These are phyloP conservation scores for Staurois parvus DNA, from an alignment of 2,797 vertebrate genomes.

Conservation along the genomic window DNA sequence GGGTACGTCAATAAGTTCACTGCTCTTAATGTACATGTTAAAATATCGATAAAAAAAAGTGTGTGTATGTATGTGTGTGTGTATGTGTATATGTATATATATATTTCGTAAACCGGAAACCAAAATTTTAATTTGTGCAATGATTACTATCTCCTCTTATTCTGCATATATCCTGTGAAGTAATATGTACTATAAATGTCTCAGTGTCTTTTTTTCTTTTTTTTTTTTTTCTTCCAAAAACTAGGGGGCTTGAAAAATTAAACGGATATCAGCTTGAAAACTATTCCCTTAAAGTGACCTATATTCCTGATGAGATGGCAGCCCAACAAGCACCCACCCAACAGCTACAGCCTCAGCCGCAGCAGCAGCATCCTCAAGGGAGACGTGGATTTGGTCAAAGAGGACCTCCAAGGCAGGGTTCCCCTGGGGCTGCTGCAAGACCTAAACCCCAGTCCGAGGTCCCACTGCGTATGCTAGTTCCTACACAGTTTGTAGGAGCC, in stretches of 20 bases:
- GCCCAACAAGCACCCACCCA: slow-evolving; percentile 74
- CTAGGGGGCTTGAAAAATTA: slow-evolving; percentile 96
- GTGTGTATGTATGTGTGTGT: too few relatives aligned
- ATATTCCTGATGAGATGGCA: slow-evolving; percentile 93
- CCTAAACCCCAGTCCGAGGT: slow-evolving; percentile 93
- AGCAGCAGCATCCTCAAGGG: slow-evolving; percentile 75
- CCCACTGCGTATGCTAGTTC: slow-evolving; percentile 92
- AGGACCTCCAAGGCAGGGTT: slow-evolving; percentile 87
- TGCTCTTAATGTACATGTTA: too few relatives aligned
- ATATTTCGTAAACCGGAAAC: too few relatives aligned
- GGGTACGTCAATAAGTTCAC: too few relatives aligned
- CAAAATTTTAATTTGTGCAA: too few relatives aligned
- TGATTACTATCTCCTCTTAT: too few relatives aligned
- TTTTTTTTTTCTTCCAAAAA: slow-evolving; percentile 40
- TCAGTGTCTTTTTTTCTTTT: background rate
- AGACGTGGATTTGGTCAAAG: slow-evolving; percentile 87
- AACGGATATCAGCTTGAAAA: slow-evolving; percentile 96
- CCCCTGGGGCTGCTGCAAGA: slow-evolving; percentile 83
- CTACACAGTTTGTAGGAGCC: slow-evolving; percentile 97
- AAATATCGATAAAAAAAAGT: too few relatives aligned
- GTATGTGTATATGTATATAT: too few relatives aligned
- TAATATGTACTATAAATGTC: background rate
- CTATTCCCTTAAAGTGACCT: slow-evolving; percentile 94
- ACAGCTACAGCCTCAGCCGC: slow-evolving; percentile 60
- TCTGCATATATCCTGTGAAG: background rate